Evolutionary conservation across 2,797 vertebrate genomes (phyloP), one percentile per base, ranked within the genome.

Genomic region (Myiothlypis chrysogaster): DNA sequence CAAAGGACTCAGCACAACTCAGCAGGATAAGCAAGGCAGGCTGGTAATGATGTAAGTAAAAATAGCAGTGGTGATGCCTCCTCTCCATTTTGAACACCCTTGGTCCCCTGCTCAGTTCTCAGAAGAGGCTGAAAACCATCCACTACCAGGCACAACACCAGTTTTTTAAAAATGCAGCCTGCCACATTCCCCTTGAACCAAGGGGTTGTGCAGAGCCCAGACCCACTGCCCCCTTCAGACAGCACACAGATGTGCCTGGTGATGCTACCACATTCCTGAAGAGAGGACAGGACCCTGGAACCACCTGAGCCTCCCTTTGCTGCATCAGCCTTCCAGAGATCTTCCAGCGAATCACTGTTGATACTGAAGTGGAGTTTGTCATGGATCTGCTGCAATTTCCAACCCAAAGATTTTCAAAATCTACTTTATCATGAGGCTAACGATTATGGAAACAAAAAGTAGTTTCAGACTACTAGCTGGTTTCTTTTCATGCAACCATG

Each of bases 241-340:
- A 76, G 63, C 22, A 25, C 44, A 41, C 0, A 0, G 28, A 15
- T 11, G 32, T 2, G 1, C 10, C 46, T 56, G 19, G 8, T 32
- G 32, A 37, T 64, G 55, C 35, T 6, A 2, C 14, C 52, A 5
- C 1, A 1, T 6, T 17, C 27, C 46, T 52, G 55, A 83, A 43
- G 43, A 60, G 14, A 44, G 2, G 10, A 52, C 14, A 19, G 68
- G 64, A 64, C 23, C 30, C 24, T 8, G 14, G 19, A 27, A 9
- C 4, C 34, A 34, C 8, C 24, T 28, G 30, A 64, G 12, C 50
- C 16, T 77, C 43, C 37, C 5, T 57, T 43, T 75, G 22, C 15
- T 37, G 25, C 39, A 32, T n/a, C 69, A 72, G 9, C 27, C 39
- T 12, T 12, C 57, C 14, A n/a, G 21, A 64, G 10, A 7, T 34